These are phyloP conservation scores for Orbicella faveolata DNA, from an alignment of 64 coral and sea anemone species.

Conservation along the genomic window DNA sequence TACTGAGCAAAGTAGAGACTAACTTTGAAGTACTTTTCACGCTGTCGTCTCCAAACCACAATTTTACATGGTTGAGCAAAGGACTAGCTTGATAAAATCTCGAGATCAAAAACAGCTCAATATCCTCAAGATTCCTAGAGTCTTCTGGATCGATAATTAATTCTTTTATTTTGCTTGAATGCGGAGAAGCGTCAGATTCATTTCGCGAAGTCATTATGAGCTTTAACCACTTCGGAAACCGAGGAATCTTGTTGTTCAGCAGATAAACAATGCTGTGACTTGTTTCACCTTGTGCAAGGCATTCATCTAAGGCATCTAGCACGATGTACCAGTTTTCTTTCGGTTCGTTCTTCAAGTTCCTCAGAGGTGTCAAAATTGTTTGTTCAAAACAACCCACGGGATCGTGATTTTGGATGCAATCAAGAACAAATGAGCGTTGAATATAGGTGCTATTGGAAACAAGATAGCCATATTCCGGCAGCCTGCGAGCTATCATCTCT, in stretches of 20 bases:
- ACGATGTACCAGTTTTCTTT: conserved; percentile 28
- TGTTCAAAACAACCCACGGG: conserved; percentile 48
- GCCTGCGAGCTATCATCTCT: conserved; percentile 26
- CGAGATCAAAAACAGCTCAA: conserved; percentile 35
- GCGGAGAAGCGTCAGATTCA: conserved; percentile 9
- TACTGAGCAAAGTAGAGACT: background rate
- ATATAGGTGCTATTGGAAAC: conserved; percentile 13
- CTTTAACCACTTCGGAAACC: conserved; percentile 56
- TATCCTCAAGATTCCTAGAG: conserved; percentile 56
- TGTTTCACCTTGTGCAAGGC: conserved; percentile 16
- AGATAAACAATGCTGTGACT: conserved; percentile 37
- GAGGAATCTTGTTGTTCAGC: conserved; percentile 12
- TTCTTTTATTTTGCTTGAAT: conserved; percentile 1
- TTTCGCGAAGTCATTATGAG: conserved; percentile 59
- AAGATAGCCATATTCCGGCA: conserved; percentile 38
- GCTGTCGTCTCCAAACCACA: background rate
- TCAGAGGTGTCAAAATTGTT: conserved; percentile 31
- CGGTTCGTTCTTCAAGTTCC: background rate
- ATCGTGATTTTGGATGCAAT: conserved; percentile 25
- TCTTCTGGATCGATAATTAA: conserved; percentile 38
- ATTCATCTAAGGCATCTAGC: conserved; percentile 64
- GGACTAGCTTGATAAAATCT: conserved; percentile 23
- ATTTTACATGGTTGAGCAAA: background rate
- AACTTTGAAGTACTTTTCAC: background rate
- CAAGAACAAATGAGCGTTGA: background rate